Percentiles rank a stretch among this genome's conserved stretches.
phyloP scores from a whole-genome alignment of 2,888 invertebrate genomes.

The Drosophila demipolita region DNA sequence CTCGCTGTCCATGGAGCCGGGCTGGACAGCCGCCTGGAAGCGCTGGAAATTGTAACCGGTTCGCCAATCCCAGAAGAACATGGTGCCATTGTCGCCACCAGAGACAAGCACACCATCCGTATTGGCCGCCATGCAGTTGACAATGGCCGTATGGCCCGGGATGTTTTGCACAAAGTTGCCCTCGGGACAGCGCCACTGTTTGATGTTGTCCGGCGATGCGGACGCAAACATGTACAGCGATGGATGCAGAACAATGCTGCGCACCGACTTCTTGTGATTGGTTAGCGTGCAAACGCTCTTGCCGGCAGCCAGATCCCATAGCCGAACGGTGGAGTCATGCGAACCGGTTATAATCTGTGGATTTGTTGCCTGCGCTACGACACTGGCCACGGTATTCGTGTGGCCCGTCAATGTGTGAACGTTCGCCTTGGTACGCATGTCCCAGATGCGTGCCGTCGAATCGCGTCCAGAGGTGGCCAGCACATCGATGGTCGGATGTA shows the following conservation, averaged over 20 bases:
- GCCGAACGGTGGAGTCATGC: constrained; percentile 97
- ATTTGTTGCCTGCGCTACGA: constrained; percentile 96
- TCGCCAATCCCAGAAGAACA: constrained; percentile 99
- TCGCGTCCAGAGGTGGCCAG: constrained; percentile 97
- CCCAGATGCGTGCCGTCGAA: constrained; percentile 98
- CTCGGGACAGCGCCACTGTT: constrained; percentile 99
- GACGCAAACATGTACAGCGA: constrained; percentile 96
- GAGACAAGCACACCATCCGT: constrained; percentile 98
- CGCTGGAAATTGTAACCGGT: constrained; percentile 99
- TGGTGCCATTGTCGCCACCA: constrained; percentile 98
- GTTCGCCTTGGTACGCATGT: constrained; percentile 99
- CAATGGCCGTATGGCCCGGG: constrained; percentile 98
- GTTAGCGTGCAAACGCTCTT: constrained; percentile 97
- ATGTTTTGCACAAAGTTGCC: constrained; percentile 98
- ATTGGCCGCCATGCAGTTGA: constrained; percentile 98
- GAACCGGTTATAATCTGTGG: constrained; percentile 97
- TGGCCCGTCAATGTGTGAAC: constrained; percentile 98
- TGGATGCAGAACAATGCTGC: constrained; percentile 92
- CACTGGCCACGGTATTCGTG: constrained; percentile 98
- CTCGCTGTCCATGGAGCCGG: constrained; percentile 99
- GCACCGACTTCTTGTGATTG: constrained; percentile 98
- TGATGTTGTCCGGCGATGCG: constrained; percentile 99
- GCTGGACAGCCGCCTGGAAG: constrained; percentile 96
- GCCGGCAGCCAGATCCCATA: constrained; percentile 99
- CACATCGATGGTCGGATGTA: constrained; percentile 96